Base-by-base conservation (phyloP, 2,888 invertebrate species). In the Atethmia centrago region DNA sequence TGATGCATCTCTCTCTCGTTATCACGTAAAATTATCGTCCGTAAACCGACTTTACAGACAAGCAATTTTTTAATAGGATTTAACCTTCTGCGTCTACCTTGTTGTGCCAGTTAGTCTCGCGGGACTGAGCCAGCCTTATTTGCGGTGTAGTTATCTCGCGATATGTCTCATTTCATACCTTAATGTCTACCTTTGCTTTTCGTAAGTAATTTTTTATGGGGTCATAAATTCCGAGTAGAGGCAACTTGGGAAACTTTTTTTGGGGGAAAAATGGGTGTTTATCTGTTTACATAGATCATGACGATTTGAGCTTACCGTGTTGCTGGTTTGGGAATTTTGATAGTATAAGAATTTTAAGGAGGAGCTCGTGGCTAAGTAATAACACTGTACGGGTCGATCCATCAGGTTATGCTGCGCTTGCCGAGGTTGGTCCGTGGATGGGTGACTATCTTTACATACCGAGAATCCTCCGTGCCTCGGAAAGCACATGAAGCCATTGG, bases 91-190 rank as follows among this genome's bases (percentile, higher is more conserved):
- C 10, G 5, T 62, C 1, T 0, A 0, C 16, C 25, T 14, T 51
- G 0, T 9, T 10, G n/a, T 66, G 42, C 0, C 58, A 21, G 10
- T n/a, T 31, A 42, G 53, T 76, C 84, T 81, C 81, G 36, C 28
- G 81, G 77, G 81, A 76, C 49, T 62, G 45, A 55, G 69, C 71
- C 82, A 51, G 59, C 81, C 84, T 82, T 84, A 84, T 81, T 82
- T 82, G 84, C 82, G 84, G 84, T 66, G 82, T 84, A 76, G 84
- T 76, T 71, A 84, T 84, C 82, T 66, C 9, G 58, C 71, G 82
- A 84, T 81, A 71, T 84, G 84, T 82, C 82, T 82, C 81, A 82
- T 82, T 82, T 84, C 85, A 71, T 82, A 82, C 82, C 81, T 75
- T 82, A 82, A 82, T 84, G 81, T 66, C 81, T 58, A 40, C 70